A percentile compares a stretch with the other conserved stretches of the same genome.
These are phyloP conservation scores for Julus scandinavius DNA, from an alignment of 2,888 invertebrate genomes.

Conservation along the genomic window DNA sequence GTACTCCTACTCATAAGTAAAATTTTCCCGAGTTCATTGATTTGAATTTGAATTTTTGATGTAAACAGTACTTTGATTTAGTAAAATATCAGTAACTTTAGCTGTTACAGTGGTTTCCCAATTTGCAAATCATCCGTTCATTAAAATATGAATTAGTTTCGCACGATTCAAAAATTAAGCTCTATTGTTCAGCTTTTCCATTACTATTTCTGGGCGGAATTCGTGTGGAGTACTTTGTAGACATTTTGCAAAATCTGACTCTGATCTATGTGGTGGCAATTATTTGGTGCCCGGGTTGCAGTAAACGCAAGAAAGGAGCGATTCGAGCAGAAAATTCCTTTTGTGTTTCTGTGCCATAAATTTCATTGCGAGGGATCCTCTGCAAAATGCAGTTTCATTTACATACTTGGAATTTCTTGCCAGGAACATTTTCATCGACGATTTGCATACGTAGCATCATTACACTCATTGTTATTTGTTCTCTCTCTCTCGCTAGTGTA, in stretches of 20 bases:
- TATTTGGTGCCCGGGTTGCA: slow-evolving; percentile 2
- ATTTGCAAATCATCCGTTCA: neutral
- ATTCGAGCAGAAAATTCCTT: slow-evolving; percentile 43
- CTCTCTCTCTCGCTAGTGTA: neutral
- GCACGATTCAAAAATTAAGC: neutral
- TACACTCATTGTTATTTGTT: neutral
- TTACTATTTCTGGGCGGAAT: neutral
- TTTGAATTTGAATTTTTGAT: too few species aligned
- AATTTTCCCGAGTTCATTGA: too few species aligned
- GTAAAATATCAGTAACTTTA: too few species aligned
- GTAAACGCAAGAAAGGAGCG: neutral
- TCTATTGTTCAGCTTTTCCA: neutral
- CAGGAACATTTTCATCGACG: slow-evolving; percentile 15
- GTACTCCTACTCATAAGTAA: too few species aligned
- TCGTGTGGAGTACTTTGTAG: neutral
- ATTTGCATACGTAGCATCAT: neutral
- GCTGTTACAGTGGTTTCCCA: neutral
- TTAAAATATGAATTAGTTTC: slow-evolving; percentile 34
- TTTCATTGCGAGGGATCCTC: slow-evolving; percentile 1
- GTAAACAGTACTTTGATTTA: too few species aligned
- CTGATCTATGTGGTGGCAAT: slow-evolving; percentile 17
- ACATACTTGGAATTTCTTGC: slow-evolving; percentile 46
- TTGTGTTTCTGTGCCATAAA: slow-evolving; percentile 44
- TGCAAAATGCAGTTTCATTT: slow-evolving; percentile 36
- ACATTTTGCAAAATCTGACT: slow-evolving; percentile 25